phyloP scores from a whole-genome alignment of 2,888 invertebrate species.

The Leptothorax acervorum region DNA sequence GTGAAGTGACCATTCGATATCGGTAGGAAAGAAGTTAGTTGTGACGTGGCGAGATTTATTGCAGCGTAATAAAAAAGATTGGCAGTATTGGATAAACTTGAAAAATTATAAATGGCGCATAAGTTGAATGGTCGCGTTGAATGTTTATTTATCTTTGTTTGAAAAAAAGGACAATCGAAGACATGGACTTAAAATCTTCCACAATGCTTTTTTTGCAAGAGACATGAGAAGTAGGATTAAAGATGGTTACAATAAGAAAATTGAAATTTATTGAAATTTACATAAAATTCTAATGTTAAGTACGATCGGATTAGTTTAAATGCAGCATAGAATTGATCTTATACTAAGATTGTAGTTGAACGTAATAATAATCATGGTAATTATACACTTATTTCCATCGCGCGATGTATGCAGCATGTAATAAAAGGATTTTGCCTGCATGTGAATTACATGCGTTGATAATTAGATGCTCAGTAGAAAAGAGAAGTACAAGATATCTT shows the following conservation, averaged over 20 bases:
- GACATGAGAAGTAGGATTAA: not conserved
- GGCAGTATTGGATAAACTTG: not conserved
- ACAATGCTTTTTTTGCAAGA: not conserved
- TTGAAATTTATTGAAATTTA: not conserved
- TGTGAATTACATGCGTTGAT: not conserved
- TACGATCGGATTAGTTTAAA: not conserved
- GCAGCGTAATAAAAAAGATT: not conserved
- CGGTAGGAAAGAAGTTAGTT: not conserved
- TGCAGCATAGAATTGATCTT: not conserved
- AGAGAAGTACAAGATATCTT: not conserved
- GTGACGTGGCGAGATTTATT: not conserved
- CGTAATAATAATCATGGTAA: not conserved
- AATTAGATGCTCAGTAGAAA: not conserved
- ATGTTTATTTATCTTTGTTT: not conserved
- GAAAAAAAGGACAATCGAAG: not conserved
- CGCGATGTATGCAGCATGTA: not conserved
- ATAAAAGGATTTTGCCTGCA: not conserved
- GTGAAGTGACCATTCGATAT: not conserved
- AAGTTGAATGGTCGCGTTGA: not conserved
- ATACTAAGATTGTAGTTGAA: not conserved
- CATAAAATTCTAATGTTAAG: not conserved
- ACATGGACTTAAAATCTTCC: not conserved
- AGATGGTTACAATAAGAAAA: not conserved
- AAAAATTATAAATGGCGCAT: conserved; percentile 10
- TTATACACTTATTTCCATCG: conserved; percentile 6